A percentile compares a stretch with the other conserved stretches of the same genome.
phyloP scores from a whole-genome alignment of 1,140 invertebrate species.

The Drosophila tsacasi region DNA sequence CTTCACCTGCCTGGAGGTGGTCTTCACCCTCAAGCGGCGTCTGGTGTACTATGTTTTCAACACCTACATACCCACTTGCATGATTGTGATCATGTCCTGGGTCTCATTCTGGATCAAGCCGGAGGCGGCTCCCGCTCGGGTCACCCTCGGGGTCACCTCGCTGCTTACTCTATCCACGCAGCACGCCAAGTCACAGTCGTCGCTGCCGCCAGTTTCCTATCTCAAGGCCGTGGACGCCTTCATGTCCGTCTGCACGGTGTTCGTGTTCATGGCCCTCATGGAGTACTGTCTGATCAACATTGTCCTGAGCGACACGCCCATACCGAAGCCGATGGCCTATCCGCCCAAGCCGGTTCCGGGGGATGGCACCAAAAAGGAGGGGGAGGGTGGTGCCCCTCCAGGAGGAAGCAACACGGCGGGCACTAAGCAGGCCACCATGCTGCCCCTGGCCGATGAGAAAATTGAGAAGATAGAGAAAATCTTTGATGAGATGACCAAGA shows the following conservation, averaged over 20 bases:
- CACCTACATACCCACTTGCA: conserved; percentile 94
- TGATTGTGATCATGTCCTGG: conserved; percentile 97
- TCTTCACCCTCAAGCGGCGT: conserved; percentile 93
- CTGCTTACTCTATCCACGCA: conserved; percentile 95
- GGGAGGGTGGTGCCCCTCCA: conserved; percentile 40
- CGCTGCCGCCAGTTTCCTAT: conserved; percentile 95
- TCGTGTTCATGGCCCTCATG: conserved; percentile 97
- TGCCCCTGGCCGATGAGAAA: conserved; percentile 74
- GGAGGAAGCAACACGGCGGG: conserved; percentile 36
- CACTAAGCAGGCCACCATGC: conserved; percentile 61
- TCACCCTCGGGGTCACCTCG: conserved; percentile 95
- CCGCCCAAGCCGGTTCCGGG: conserved; percentile 80
- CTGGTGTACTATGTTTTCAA: conserved; percentile 95
- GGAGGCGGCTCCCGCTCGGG: conserved; percentile 94
- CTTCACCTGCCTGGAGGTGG: conserved; percentile 94
- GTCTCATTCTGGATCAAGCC: conserved; percentile 97
- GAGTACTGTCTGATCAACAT: conserved; percentile 97
- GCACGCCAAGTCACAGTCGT: conserved; percentile 95
- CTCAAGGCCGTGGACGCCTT: conserved; percentile 96
- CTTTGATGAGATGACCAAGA: conserved; percentile 84
- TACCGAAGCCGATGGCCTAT: conserved; percentile 84
- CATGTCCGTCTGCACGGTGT: conserved; percentile 96
- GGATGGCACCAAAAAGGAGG: conserved; percentile 67
- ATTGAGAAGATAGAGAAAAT: conserved; percentile 84
- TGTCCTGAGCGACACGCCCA: conserved; percentile 87